Evolutionary conservation across 2,797 vertebrate genomes (phyloP).

Genomic region (Ficedula albicollis): DNA sequence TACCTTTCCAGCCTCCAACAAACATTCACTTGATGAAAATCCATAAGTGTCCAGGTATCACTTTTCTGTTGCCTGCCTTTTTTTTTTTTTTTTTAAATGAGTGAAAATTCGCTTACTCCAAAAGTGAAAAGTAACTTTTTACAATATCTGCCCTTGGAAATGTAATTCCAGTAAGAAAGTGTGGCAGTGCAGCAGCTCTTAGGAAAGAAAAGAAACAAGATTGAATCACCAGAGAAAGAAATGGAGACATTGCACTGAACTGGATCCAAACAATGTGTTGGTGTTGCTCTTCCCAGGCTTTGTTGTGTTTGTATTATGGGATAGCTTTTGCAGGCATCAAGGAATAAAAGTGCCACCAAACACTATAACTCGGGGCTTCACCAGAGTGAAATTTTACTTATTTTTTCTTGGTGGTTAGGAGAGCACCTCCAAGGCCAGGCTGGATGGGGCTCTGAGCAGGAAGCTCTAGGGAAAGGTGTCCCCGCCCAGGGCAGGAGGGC

Average conservation of each 20-base stretch:
- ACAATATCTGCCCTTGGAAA: not conserved
- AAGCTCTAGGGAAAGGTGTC: not conserved
- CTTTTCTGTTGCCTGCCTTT: not conserved
- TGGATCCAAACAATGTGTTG: not conserved
- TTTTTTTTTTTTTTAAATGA: not conserved
- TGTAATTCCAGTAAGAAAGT: not conserved
- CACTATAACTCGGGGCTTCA: not conserved
- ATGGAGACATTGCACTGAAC: not conserved
- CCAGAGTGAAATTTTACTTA: not conserved
- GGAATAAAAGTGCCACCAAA: not conserved
- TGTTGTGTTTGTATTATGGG: not conserved
- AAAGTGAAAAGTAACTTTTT: not conserved
- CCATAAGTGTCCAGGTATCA: not conserved
- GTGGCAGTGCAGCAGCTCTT: not conserved
- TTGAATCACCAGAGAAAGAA: not conserved
- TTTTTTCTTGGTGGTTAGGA: not conserved
- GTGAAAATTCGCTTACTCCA: not conserved
- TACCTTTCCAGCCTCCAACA: not conserved
- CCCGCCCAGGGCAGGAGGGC: not conserved
- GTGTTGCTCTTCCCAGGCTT: not conserved
- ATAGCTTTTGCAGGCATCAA: not conserved
- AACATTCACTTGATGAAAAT: not conserved
- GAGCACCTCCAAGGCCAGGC: not conserved
- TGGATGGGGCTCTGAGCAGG: not conserved
- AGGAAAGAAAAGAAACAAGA: not conserved